These are phyloP conservation scores for Campoletis raptor DNA, from an alignment of 2,888 invertebrate genomes.

Conservation along the genomic window DNA sequence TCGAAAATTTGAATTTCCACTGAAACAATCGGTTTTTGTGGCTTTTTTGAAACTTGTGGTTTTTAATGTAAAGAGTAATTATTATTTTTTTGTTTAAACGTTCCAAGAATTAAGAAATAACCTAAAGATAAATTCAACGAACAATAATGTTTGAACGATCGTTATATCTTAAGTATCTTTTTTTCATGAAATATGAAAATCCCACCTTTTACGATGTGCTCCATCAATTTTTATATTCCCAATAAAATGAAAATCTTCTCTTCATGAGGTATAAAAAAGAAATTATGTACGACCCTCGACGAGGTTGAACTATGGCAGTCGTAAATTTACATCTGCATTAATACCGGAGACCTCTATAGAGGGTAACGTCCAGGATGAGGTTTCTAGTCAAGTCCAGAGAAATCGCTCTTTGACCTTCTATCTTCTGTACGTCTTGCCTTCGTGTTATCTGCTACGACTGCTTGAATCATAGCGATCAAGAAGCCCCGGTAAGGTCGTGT, in stretches of 20 bases:
- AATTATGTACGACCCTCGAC: not conserved
- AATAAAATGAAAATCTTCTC: slow-evolving; percentile 1
- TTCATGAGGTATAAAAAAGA: slow-evolving; percentile 3
- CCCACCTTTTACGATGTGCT: not conserved
- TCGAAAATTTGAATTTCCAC: not conserved
- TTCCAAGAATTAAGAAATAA: not conserved
- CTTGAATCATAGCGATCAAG: slow-evolving; percentile 18
- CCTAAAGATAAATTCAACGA: not conserved
- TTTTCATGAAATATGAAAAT: not conserved
- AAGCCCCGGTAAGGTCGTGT: slow-evolving; percentile 18
- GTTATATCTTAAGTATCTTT: not conserved
- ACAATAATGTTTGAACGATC: not conserved
- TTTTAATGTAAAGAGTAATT: no score
- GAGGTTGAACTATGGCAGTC: not conserved
- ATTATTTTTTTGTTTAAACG: not conserved
- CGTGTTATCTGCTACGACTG: slow-evolving; percentile 8
- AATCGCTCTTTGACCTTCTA: slow-evolving; percentile 17
- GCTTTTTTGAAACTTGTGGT: not conserved
- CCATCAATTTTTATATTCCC: slow-evolving; percentile 9
- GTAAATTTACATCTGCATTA: slow-evolving; percentile 16
- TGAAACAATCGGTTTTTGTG: not conserved
- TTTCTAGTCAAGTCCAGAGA: slow-evolving; percentile 2
- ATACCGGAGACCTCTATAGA: not conserved
- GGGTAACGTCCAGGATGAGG: not conserved
- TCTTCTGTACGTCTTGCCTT: not conserved